A percentile compares a stretch with the other conserved stretches of the same genome.
Conservation (phyloP, 2,888 invertebrate genomes). For the Camponotus fellah region DNA sequence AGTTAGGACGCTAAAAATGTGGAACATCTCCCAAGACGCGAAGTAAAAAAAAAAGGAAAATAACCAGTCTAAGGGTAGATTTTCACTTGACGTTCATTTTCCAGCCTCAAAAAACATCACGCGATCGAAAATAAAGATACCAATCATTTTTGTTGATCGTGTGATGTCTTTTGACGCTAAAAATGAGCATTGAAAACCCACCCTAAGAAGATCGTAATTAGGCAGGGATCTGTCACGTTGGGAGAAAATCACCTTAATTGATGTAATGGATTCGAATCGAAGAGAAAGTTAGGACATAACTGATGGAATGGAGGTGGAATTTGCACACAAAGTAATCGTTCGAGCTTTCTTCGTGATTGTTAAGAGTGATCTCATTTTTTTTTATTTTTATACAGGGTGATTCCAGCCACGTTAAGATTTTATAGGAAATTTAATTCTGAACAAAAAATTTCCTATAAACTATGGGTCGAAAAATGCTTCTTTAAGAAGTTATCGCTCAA, state of each 20-base stretch:
- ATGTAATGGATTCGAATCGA: not conserved
- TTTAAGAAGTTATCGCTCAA: no score
- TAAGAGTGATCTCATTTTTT: constrained; percentile 9
- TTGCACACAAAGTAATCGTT: not conserved
- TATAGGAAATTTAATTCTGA: no score
- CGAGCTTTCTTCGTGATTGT: not conserved
- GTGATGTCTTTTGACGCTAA: no score
- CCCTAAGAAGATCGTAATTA: not conserved
- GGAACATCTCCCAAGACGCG: not conserved
- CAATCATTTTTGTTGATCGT: no score
- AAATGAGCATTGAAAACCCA: no score
- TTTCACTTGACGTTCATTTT: no score
- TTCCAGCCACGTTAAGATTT: no score
- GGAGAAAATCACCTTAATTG: constrained; percentile 6
- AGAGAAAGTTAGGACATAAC: no score
- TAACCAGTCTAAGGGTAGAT: not conserved
- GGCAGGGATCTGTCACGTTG: not conserved
- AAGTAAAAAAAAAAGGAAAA: not conserved
- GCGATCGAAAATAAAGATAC: no score
- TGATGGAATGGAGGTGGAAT: not conserved
- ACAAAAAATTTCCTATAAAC: no score
- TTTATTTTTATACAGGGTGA: not conserved
- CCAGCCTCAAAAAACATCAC: no score
- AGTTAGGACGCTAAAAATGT: constrained; percentile 3
- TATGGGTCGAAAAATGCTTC: no score